Evolutionary conservation across 2,113 vertebrate genomes (phyloP).

Genomic region (Irena cyanogastra): DNA sequence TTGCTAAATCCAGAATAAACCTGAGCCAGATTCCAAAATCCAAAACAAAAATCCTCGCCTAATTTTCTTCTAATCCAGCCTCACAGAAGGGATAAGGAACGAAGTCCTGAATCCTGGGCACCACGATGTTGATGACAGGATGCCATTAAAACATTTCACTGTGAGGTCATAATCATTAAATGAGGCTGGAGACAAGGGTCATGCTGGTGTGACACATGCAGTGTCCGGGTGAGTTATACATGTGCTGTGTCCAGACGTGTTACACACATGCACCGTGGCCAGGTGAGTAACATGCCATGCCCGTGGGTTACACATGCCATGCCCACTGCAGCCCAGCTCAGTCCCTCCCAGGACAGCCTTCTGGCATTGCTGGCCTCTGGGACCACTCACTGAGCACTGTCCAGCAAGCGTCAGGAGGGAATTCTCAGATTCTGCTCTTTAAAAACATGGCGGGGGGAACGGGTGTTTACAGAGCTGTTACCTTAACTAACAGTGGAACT

Average conservation of each 20-base stretch:
- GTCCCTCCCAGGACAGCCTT: not conserved
- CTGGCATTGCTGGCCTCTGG: not conserved
- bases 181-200: not conserved
- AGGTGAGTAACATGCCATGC: not conserved
- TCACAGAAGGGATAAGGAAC: not conserved
- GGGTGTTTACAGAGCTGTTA: not conserved
- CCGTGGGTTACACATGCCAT: fast-evolving
- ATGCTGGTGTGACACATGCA: fast-evolving
- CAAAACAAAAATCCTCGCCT: not conserved
- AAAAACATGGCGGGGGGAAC: not conserved
- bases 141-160: not conserved
- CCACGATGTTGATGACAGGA: not conserved
- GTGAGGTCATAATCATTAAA: not conserved
- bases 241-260: not conserved
- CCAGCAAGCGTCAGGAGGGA: fast-evolving
- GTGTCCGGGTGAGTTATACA: not conserved
- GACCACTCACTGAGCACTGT: not conserved
- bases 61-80: not conserved
- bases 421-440: not conserved
- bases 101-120: not conserved
- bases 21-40: not conserved
- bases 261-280: not conserved
- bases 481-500: not conserved
- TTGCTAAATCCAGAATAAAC: not conserved
- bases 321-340: not conserved